These are phyloP conservation scores for Antedon mediterranea DNA, from an alignment of 53 echinoderm and acorn worm genomes.

Conservation along the genomic window DNA sequence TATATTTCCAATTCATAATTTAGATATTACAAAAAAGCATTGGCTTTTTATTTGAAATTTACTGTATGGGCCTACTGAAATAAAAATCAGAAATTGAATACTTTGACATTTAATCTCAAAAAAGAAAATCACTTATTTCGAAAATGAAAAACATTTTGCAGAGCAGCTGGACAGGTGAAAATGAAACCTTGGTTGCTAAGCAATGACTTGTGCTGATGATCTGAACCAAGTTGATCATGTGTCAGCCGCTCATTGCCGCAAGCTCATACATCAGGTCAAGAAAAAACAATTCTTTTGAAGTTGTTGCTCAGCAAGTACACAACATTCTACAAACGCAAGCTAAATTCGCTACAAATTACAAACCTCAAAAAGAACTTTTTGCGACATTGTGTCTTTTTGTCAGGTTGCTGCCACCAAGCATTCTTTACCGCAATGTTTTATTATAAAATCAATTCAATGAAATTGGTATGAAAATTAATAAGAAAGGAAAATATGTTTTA, in stretches of 20 bases:
- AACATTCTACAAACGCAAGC: background rate
- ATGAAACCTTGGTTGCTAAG: conserved; percentile 1
- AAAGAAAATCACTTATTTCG: background rate
- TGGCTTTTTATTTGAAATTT: too few relatives aligned
- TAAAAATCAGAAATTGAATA: too few relatives aligned
- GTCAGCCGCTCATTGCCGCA: background rate
- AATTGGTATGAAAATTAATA: too few relatives aligned
- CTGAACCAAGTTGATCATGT: background rate
- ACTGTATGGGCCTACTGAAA: too few relatives aligned
- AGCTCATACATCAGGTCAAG: background rate
- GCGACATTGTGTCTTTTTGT: background rate
- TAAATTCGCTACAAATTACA: background rate
- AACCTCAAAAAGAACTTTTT: background rate
- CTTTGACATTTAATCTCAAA: background rate
- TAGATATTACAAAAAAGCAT: too few relatives aligned
- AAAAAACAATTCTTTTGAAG: too few relatives aligned
- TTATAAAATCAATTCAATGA: too few relatives aligned
- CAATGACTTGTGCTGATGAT: background rate
- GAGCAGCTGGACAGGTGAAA: background rate
- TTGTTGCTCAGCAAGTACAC: background rate
- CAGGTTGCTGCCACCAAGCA: background rate
- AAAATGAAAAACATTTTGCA: background rate
- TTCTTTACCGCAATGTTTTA: too few relatives aligned
- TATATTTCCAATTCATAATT: too few relatives aligned
- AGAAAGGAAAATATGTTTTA: too few relatives aligned